phyloP scores from a whole-genome alignment of 2,113 vertebrate species.

The Nematolebias whitei region DNA sequence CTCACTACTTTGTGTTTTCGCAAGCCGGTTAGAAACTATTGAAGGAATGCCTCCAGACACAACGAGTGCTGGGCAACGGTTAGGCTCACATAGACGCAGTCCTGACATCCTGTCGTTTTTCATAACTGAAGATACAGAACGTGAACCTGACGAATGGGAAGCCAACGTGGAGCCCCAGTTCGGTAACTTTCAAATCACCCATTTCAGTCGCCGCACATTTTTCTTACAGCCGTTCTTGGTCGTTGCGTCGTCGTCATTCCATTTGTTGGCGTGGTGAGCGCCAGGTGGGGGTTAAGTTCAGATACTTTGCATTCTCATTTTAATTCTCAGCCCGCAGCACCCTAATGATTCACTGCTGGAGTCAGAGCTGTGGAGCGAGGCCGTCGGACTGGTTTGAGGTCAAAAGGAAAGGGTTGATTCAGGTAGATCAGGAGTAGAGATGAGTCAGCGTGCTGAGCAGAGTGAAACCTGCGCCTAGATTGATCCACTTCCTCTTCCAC shows the following conservation, averaged over 20 bases:
- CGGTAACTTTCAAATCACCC: background rate
- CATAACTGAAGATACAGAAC: background rate
- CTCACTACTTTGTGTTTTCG: background rate
- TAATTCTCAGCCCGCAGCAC: conserved; percentile 46
- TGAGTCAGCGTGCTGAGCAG: conserved; percentile 2
- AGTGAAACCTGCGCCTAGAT: conserved; percentile 52
- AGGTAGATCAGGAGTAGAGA: conserved; percentile 26
- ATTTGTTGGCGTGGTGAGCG: conserved; percentile 45
- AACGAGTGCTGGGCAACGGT: conserved; percentile 21
- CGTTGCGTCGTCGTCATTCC: conserved; percentile 64
- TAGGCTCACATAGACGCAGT: background rate
- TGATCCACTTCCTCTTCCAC: conserved; percentile 35
- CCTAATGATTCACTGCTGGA: conserved; percentile 62
- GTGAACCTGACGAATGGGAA: background rate
- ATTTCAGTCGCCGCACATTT: background rate
- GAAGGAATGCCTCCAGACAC: conserved; percentile 3
- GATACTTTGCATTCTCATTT: conserved; percentile 73
- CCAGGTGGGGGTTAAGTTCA: conserved; percentile 27
- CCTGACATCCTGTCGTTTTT: background rate
- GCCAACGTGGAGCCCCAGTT: background rate
- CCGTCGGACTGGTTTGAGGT: conserved; percentile 71
- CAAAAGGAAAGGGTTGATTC: conserved; percentile 21
- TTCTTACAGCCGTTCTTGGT: background rate
- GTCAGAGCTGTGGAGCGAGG: conserved; percentile 27
- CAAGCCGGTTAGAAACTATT: conserved; percentile 6